Evolutionary conservation across 2,888 invertebrate genomes (phyloP), one percentile per base, ranked within the genome.

Genomic region (Bombylius major): DNA sequence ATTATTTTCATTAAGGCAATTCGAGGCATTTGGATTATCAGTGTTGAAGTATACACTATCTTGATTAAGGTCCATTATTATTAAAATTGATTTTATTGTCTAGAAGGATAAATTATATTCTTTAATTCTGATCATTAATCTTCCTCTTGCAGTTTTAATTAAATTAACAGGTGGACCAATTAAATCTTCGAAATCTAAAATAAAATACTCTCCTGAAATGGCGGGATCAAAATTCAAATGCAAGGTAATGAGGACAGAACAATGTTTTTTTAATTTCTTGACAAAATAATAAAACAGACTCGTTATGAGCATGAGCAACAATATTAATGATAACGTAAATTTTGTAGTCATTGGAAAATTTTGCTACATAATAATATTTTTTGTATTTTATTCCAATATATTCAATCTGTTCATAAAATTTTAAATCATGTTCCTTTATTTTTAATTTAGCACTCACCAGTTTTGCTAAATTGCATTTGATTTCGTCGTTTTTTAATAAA

Each of bases 251-350:
- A n/a, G 48, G 48, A 13, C 39, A 32, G 39, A 13, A 54, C 5
- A 34, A 9, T 5, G 39, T 48, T 12, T 47, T 4, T 23, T 42
- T 47, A 32, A 54, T 13, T 48, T 47, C 23, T 39, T 54, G 54
- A 23, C 52, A 46, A 52, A 45, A 50, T 13, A n/a, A n/a, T n/a
- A n/a, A n/a, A n/a, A 50, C 23, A 14, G 39, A 57, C 52, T 52
- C 42, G 33, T 42, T n/a, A 36, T 46, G 14, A 32, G 54, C 54
- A 53, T 51, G n/a, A 13, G 55, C 13, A 39, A 59, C 50, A 11
- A 59, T 59, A 55, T 59, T 47, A 34, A 56, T 39, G 51, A 58
- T 59, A 11, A 50, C 42, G 53, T 59, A 53, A 51, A 60, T 46
- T 44, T 47, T 9, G 34, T 57, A n/a, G 53, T 60, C 60, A 42